Percentiles rank a stretch among this genome's conserved stretches.
These are phyloP conservation scores for Dolichallabes microphthalmus DNA, from an alignment of 2,113 vertebrate species.

Conservation along the genomic window DNA sequence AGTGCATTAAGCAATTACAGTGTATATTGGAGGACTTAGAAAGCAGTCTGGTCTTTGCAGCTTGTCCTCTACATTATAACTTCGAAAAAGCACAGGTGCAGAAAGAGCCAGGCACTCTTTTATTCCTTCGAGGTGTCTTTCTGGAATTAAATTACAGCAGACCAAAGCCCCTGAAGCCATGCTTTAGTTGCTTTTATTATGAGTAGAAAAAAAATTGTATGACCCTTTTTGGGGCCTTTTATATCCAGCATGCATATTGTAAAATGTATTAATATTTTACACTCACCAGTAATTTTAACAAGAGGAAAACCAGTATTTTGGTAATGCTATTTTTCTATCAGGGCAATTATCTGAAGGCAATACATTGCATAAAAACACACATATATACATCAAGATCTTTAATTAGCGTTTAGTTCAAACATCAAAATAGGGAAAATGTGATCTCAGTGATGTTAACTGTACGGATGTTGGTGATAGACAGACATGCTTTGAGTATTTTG, in stretches of 20 bases:
- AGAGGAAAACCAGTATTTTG: neutral
- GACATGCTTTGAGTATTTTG: neutral
- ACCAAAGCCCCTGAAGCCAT: neutral
- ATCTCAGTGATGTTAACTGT: neutral
- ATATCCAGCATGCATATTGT: neutral
- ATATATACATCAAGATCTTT: neutral
- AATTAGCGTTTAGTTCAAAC: neutral
- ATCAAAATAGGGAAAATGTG: neutral
- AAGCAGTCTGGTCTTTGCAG: neutral
- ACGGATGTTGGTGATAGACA: neutral
- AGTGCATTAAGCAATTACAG: slow-evolving; percentile 42
- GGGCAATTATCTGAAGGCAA: neutral
- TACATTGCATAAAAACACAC: neutral
- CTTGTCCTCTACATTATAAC: neutral
- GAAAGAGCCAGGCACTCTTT: neutral
- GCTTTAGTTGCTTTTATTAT: slow-evolving; percentile 10
- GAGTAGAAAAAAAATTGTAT: neutral
- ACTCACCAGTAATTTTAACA: neutral
- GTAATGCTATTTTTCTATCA: neutral
- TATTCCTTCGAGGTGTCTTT: neutral
- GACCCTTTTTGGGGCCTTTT: neutral
- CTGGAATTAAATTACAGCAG: slow-evolving; percentile 4
- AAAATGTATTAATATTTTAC: neutral
- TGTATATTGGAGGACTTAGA: neutral
- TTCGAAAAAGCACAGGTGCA: neutral